These are phyloP conservation scores for Regulus satrapa DNA, from an alignment of 2,113 vertebrate species.

Conservation along the genomic window DNA sequence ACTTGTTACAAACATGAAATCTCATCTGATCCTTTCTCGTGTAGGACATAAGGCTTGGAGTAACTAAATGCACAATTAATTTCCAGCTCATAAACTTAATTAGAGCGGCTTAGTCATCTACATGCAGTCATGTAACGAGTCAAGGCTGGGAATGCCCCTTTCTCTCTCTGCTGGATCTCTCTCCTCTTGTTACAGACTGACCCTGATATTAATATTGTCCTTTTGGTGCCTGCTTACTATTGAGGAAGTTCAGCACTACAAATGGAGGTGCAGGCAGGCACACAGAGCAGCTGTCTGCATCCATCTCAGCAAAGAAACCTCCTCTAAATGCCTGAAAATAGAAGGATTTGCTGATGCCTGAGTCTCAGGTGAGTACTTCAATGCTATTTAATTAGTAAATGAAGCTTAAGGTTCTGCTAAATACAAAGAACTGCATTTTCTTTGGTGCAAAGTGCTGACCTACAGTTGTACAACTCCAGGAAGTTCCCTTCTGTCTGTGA, in stretches of 20 bases:
- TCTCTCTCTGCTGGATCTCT: neutral
- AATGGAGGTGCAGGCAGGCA: neutral
- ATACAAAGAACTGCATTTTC: neutral
- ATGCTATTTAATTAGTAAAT: neutral
- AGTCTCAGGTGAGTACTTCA: neutral
- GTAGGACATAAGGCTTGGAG: neutral
- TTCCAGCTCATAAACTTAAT: neutral
- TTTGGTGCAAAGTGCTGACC: neutral
- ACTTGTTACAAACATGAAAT: neutral
- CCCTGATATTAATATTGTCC: neutral
- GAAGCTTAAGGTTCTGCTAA: neutral
- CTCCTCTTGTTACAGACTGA: neutral
- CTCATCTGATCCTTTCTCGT: neutral
- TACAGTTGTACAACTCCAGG: neutral
- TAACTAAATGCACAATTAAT: neutral
- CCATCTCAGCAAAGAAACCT: neutral
- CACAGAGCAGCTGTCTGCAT: accelerated
- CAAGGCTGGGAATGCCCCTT: neutral
- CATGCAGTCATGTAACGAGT: accelerated
- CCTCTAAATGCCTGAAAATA: neutral
- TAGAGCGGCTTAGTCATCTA: neutral
- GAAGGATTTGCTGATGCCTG: neutral
- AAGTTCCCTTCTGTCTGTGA: neutral
- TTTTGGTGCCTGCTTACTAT: neutral
- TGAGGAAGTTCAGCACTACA: neutral